Conservation (phyloP, 2,888 invertebrate genomes). For the Synergus umbraculus region DNA sequence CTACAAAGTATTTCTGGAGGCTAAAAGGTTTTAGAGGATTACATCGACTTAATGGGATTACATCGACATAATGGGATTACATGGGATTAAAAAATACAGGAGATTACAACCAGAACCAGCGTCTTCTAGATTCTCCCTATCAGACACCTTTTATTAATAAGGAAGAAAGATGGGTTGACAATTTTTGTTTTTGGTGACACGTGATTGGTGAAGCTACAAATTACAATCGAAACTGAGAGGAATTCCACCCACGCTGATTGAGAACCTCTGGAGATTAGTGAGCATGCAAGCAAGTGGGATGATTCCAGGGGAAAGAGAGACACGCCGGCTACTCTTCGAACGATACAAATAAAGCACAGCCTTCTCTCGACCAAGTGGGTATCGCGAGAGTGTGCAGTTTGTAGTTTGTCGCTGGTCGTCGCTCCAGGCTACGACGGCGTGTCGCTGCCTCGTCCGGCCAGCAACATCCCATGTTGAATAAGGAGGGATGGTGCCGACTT, state of each 20-base stretch:
- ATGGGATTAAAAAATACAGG: too few relatives aligned
- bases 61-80: too few relatives aligned
- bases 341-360: constrained; percentile 72
- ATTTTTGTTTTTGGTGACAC: neutral
- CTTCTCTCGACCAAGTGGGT: constrained; percentile 59
- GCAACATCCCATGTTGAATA: constrained; percentile 71
- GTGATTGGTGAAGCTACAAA: constrained; percentile 20
- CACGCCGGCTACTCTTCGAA: constrained; percentile 66
- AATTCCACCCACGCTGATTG: constrained; percentile 45
- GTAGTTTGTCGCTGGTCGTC: constrained; percentile 69
- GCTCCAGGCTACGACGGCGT: constrained; percentile 73
- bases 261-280: constrained; percentile 57
- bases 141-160: too few relatives aligned
- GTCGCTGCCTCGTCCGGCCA: constrained; percentile 69
- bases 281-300: constrained; percentile 56
- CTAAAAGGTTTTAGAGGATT: too few relatives aligned
- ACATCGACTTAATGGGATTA: too few relatives aligned
- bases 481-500: constrained; percentile 69
- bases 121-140: too few relatives aligned
- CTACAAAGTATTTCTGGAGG: too few relatives aligned
- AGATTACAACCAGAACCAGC: too few relatives aligned
- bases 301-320: constrained; percentile 62
- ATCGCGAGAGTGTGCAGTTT: constrained; percentile 68
- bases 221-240: neutral
- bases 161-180: neutral